phyloP scores from a whole-genome alignment of 2,113 vertebrate species.

The Nothocercus nigrocapillus region DNA sequence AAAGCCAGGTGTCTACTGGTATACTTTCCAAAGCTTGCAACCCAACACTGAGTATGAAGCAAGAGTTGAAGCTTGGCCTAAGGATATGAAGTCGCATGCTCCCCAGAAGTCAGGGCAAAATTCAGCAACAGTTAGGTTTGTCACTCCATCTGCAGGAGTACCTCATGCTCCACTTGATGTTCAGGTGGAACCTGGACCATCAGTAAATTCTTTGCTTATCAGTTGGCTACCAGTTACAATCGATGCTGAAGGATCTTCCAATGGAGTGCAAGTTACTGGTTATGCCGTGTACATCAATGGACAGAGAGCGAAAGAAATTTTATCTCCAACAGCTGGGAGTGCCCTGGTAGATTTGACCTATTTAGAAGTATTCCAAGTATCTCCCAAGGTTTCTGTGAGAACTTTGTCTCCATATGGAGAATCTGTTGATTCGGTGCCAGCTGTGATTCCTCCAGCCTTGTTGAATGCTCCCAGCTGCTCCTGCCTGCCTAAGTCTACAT shows the following conservation, averaged over 20 bases:
- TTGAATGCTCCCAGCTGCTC: not conserved
- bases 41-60: slow-evolving; percentile 82
- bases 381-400: slow-evolving; percentile 85
- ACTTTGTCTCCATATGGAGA: slow-evolving; percentile 87
- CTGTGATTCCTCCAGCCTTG: slow-evolving; percentile 82
- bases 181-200: slow-evolving; percentile 84
- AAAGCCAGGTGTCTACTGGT: slow-evolving; percentile 80
- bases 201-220: slow-evolving; percentile 82
- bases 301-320: slow-evolving; percentile 86
- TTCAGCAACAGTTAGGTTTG: slow-evolving; percentile 78
- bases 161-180: slow-evolving; percentile 91
- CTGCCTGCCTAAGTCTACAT: slow-evolving; percentile 21
- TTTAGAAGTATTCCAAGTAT: slow-evolving; percentile 77
- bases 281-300: slow-evolving; percentile 89
- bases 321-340: slow-evolving; percentile 88
- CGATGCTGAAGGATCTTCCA: slow-evolving; percentile 88
- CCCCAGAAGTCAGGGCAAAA: slow-evolving; percentile 72
- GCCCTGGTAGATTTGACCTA: slow-evolving; percentile 84
- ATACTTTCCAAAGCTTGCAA: slow-evolving; percentile 81
- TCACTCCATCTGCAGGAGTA: slow-evolving; percentile 79
- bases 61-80: slow-evolving; percentile 81
- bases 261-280: slow-evolving; percentile 89
- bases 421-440: slow-evolving; percentile 85
- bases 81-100: slow-evolving; percentile 76
- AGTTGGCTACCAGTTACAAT: slow-evolving; percentile 94